phyloP scores from a whole-genome alignment of 1,140 invertebrate genomes.

The Parapsyche elsis region DNA sequence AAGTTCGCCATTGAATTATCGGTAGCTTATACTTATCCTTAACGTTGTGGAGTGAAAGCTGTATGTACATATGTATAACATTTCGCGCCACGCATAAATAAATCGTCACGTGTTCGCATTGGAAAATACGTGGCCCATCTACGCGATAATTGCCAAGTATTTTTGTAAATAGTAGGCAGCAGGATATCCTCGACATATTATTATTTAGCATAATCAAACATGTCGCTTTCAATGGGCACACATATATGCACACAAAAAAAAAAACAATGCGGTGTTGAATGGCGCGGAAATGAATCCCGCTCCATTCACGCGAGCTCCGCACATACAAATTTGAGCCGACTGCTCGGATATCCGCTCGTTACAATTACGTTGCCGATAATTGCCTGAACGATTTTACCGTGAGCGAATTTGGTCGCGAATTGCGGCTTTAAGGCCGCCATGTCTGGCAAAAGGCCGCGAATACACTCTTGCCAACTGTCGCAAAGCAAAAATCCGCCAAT shows the following conservation, averaged over 20 bases:
- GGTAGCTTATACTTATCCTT: too few relatives aligned
- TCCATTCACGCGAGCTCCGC: conserved; percentile 24
- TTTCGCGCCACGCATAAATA: too few relatives aligned
- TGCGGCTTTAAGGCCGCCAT: too few relatives aligned
- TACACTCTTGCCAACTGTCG: too few relatives aligned
- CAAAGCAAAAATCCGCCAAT: too few relatives aligned
- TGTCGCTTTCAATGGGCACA: conserved; percentile 34
- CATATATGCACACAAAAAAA: conserved; percentile 15
- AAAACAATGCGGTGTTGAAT: conserved; percentile 36
- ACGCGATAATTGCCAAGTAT: conserved; percentile 33
- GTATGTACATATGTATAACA: too few relatives aligned
- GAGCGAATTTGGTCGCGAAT: too few relatives aligned
- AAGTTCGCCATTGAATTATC: too few relatives aligned
- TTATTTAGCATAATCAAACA: conserved; percentile 40
- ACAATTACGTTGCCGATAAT: not conserved
- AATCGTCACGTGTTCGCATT: too few relatives aligned
- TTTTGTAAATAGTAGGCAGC: not conserved
- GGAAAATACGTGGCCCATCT: not conserved
- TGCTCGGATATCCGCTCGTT: conserved; percentile 33
- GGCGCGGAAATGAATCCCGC: conserved; percentile 43
- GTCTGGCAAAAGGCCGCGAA: too few relatives aligned
- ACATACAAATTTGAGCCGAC: conserved; percentile 27
- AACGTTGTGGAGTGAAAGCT: too few relatives aligned
- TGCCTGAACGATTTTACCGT: not conserved
- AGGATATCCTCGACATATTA: conserved; percentile 40